A percentile compares a stretch with the other conserved stretches of the same genome.
Conservation (phyloP, 2,113 vertebrate species). For the Mixornis gularis region DNA sequence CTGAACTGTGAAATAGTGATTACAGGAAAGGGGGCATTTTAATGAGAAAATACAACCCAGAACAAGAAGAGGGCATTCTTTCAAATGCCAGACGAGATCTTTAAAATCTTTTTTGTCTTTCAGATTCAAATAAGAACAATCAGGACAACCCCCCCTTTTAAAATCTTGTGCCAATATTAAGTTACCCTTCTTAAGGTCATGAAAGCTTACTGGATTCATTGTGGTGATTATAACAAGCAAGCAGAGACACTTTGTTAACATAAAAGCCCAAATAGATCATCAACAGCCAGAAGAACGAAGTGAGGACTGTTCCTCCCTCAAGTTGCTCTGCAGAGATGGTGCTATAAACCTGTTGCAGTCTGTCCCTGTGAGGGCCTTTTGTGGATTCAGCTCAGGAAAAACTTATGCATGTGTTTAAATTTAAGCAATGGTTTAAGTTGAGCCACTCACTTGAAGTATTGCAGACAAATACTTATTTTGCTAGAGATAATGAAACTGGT, state of each 20-base stretch:
- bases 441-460: not conserved
- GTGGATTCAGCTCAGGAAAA: not conserved
- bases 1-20: constrained; percentile 52
- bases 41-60: constrained; percentile 45
- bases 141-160: not conserved
- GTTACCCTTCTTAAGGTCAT: not conserved
- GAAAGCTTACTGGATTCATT: not conserved
- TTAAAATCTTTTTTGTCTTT: constrained; percentile 17
- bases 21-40: constrained; percentile 38
- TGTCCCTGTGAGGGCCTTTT: not conserved
- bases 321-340: not conserved
- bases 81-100: constrained; percentile 38
- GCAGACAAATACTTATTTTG: not conserved
- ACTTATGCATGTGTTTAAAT: not conserved
- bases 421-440: not conserved
- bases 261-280: not conserved
- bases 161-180: not conserved
- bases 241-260: not conserved
- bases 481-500: not conserved
- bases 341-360: not conserved
- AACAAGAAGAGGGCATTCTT: constrained; percentile 29
- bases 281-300: not conserved
- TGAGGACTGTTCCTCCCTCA: not conserved
- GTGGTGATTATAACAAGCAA: not conserved
- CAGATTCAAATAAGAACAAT: constrained; percentile 32